Base-by-base conservation (phyloP, 1,140 invertebrate genomes). In the Leptinotarsa undecemlineata region DNA sequence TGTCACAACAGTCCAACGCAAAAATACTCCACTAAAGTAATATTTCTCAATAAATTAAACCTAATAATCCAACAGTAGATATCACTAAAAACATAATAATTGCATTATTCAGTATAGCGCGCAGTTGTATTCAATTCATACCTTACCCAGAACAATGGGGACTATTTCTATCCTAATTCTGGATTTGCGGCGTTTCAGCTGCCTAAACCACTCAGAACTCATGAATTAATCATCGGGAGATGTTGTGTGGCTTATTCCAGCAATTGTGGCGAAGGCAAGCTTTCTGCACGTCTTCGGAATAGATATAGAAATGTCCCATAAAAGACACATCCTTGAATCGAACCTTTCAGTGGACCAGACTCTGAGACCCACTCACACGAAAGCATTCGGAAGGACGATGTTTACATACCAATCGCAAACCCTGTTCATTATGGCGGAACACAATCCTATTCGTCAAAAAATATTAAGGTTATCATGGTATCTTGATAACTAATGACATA, bases 201-300 rank as follows among this genome's bases (percentile, higher is more conserved):
- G 77, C 75, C 78, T 79, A 81, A 81, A 81, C 80, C 81, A 81
- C 80, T 80, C 79, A 78, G 74, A 74, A 77, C 79, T 82, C 81
- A 82, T 82, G 81, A 82, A 82, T 82, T 82, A 82, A 82, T 82
- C 81, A 82, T 82, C 77, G 57, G 73, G 74, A 79, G 81, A 77
- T 80, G 81, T 81, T 72, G 71, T 81, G 81, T 79, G 80, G 80
- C 80, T 81, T 81, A 81, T 79, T 81, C 79, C 73, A 48, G 79
- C 81, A 75, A 79, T 78, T 76, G 76, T 79, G 73, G 68, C 21
- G 62, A 26, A 78, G 71, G 68, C 21, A 51, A 20, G 48, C 57
- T 62, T 42, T 42, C 15, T 77, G 72, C 79, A 82, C 80, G 77
- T 81, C 76, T 80, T 78, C 72, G 47, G 76, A 79, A 81, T 81